Percentiles rank a stretch among this genome's conserved stretches.
Evolutionary conservation across 2,113 vertebrate genomes (phyloP).

Genomic region (Pseudopodoces humilis): DNA sequence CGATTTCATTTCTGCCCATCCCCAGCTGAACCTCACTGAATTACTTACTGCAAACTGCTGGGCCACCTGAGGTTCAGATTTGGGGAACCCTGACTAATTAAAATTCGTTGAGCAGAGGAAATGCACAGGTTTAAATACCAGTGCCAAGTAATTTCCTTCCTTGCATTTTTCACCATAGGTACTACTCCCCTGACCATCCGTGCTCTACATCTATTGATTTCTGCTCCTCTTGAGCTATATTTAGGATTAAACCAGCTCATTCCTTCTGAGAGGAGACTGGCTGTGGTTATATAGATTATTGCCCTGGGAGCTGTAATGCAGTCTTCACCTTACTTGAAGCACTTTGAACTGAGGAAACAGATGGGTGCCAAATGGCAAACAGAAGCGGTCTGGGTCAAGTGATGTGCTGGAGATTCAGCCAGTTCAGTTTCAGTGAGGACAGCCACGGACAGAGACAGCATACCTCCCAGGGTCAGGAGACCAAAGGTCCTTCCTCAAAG

Average conservation of each 20-base stretch:
- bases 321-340: conserved; percentile 26
- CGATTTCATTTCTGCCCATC: background rate
- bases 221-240: background rate
- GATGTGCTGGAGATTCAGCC: background rate
- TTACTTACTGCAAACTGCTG: background rate
- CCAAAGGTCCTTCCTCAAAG: background rate
- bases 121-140: background rate
- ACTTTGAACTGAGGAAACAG: conserved; percentile 61
- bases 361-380: conserved; percentile 48
- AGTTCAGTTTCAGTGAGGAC: background rate
- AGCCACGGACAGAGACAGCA: background rate
- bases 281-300: conserved; percentile 1
- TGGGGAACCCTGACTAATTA: background rate
- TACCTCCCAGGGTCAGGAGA: background rate
- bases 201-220: background rate
- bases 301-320: conserved; percentile 6
- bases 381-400: background rate
- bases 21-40: background rate
- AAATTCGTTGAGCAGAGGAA: background rate
- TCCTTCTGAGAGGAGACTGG: background rate
- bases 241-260: background rate
- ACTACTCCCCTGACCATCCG: background rate
- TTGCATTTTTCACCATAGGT: background rate
- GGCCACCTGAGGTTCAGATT: background rate
- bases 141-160: background rate